Base-by-base conservation (phyloP, 2,888 invertebrate genomes). In the Adelognathus sp. region DNA sequence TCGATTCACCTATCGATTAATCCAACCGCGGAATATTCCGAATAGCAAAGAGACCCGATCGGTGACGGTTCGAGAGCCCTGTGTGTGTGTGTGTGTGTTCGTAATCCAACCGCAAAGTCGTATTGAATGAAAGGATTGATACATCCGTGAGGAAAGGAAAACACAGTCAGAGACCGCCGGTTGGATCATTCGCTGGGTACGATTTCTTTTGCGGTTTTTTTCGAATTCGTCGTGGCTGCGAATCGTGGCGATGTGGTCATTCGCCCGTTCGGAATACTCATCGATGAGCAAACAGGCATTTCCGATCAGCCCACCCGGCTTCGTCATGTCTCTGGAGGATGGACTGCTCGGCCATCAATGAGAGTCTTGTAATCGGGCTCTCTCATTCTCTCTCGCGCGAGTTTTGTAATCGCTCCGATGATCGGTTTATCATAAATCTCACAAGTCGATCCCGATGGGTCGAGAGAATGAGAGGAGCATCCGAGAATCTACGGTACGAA, bases 341-440 rank as follows among this genome's bases (percentile, higher is more conserved):
- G 18, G 21, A 9, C 44, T 33, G 44, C 54, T 60, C 58, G 71
- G 58, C 63, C 5, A 24, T 52, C 69, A 41, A 52, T 41, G 63
- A 63, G 63, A 56, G 44, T 18, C 36, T 36, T 72, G 64, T 72
- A 72, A 72, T 72, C 56, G 36, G 5, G 18, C 50, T 24, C 60
- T 46, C 46, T 63, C 44, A 18, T 31, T 56, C 60, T 60, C 61
- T 24, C 41, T 61, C 72, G 36, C 36, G 36, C 36, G n/a, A 11
- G 11, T 9, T 36, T 36, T 36, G n/a, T 11, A n/a, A 36, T 31
- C 64, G 3, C 46, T n/a, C 14, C 56, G 58, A 63, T 33, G 74
- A 74, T 70, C 70, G 74, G 64, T 74, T 66, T 66, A 79, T 75
- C 66, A 79, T 79, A 79, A 79, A 75, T 75, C 64, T 66, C 41